Percentiles rank a stretch among this genome's conserved stretches.
phyloP scores from a whole-genome alignment of 2,113 vertebrate species.

The Lagopus muta region DNA sequence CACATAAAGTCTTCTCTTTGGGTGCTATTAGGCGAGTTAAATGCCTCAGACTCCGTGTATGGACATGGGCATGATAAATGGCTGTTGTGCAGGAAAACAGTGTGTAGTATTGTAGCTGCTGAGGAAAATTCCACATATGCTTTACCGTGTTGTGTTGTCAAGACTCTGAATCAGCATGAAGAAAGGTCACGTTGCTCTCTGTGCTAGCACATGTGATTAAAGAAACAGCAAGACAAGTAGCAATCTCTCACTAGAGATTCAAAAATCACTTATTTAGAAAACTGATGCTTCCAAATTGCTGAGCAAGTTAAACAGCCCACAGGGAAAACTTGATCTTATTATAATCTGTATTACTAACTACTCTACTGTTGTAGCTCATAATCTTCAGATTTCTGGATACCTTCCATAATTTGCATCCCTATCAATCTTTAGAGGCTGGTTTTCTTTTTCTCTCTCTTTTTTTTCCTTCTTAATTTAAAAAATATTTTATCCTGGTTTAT shows the following conservation, averaged over 20 bases:
- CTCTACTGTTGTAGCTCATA: neutral
- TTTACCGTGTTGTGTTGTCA: neutral
- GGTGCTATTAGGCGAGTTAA: neutral
- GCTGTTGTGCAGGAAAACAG: neutral
- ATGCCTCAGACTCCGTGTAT: neutral
- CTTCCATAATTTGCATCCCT: neutral
- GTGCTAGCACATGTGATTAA: constrained; percentile 34
- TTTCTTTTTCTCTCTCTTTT: neutral
- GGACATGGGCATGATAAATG: neutral
- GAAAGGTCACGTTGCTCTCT: constrained; percentile 42
- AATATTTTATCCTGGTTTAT: neutral
- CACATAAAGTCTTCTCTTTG: neutral
- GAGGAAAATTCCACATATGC: constrained; percentile 15
- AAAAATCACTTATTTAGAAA: constrained; percentile 67
- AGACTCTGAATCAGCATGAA: neutral
- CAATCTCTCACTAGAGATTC: constrained; percentile 18
- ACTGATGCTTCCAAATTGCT: constrained; percentile 49
- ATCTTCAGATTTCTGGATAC: constrained; percentile 1
- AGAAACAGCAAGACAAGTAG: constrained; percentile 26
- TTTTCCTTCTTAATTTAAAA: neutral
- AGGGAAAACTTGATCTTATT: constrained; percentile 41
- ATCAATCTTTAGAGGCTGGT: neutral
- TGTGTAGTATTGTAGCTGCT: neutral
- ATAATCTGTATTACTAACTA: constrained; percentile 1
- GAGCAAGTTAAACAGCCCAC: constrained; percentile 57